Evolutionary conservation across 2,113 vertebrate genomes (phyloP).

Genomic region (Vidua chalybeata): DNA sequence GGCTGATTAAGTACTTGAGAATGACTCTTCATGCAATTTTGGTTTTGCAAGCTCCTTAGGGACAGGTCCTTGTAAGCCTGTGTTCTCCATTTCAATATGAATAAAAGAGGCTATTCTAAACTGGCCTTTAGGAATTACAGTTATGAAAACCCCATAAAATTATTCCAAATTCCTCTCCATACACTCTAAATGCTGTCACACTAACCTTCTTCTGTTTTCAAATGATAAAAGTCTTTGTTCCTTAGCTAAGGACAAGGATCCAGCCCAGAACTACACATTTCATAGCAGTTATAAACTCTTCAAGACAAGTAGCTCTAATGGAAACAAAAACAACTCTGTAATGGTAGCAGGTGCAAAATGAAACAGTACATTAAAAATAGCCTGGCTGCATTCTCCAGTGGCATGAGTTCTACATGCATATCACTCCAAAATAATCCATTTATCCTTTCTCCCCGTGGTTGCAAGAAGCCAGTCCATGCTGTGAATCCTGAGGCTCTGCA

Average conservation of each 20-base stretch:
- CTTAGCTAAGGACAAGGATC: not conserved
- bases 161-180: not conserved
- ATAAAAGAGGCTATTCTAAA: not conserved
- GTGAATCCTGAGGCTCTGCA: not conserved
- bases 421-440: conserved; percentile 51
- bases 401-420: not conserved
- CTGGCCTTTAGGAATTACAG: not conserved
- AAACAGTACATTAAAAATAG: conserved; percentile 66
- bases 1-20: conserved; percentile 46
- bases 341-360: conserved; percentile 66
- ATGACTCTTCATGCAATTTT: conserved; percentile 33
- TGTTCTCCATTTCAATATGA: conserved; percentile 29
- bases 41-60: conserved; percentile 51
- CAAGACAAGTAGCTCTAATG: conserved; percentile 45
- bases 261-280: not conserved
- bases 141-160: not conserved
- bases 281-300: conserved; percentile 21
- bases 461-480: not conserved
- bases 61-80: not conserved
- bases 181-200: not conserved
- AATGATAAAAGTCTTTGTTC: not conserved
- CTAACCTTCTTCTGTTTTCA: not conserved
- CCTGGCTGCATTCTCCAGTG: conserved; percentile 33
- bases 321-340: conserved; percentile 52
- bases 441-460: conserved; percentile 18